Base-by-base conservation (phyloP, 2,797 vertebrate genomes). In the Lophotriccus pileatus region DNA sequence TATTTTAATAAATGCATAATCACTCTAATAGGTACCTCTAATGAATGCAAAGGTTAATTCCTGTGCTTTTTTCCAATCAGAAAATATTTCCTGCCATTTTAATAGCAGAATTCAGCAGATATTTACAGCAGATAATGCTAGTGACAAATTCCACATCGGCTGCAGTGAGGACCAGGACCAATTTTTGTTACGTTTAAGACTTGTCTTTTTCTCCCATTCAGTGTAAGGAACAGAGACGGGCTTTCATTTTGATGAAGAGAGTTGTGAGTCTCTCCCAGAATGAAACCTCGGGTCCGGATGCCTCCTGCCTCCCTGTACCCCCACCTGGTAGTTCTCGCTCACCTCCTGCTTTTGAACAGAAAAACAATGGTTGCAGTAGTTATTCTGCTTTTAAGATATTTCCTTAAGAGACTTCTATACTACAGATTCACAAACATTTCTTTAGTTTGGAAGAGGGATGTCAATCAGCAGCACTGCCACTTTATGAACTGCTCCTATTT, bases 401-500 rank as follows among this genome's bases (percentile, higher is more conserved):
- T 95, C 49, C 70, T 88, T 84, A 78, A 27, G 49, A 60, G 75
- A 83, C 7, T 81, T 93, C 76, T 92, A 12, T 63, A 56, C 86
- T 85, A 44, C 68, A 78, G 94, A 80, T 84, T 81, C 68, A 72
- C 8, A 5, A 53, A 23, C 2, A 1, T 94, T 95, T 74, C 81
- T 95, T 94, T 92, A 73, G 80, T 56, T 91, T 93, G 62, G 50
- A 52, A 96, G 82, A 93, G 89, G 90, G 87, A 96, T 90, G 89
- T 92, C 89, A 89, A 37, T 74, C 85, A 95, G 74, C 56, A 43
- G 64, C 92, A 59, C n/a, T 95, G 89, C 89, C 52, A 83, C 81
- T 90, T 95, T 95, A 96, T 87, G 89, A 83, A 92, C 77, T 56
- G 72, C 67, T 97, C 56, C 84, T 95, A 75, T 97, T 97, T 96